Evolutionary conservation across 2,888 invertebrate species (phyloP).

Genomic region (Volucella inanis): DNA sequence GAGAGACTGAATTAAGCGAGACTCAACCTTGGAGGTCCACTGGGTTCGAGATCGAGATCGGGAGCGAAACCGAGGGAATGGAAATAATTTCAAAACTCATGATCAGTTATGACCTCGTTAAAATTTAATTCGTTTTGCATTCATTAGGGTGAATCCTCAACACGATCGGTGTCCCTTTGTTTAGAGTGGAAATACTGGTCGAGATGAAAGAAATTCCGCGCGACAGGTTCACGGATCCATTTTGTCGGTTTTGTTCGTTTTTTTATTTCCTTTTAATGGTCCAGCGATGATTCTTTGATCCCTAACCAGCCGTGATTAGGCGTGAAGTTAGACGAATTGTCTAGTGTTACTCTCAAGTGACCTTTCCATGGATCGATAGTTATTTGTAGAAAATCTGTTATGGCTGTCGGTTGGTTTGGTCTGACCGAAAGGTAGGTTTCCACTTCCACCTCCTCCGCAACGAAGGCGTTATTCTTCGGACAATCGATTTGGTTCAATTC

Average conservation of each 20-base stretch:
- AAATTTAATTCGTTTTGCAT: constrained; percentile 72
- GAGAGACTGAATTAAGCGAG: constrained; percentile 47
- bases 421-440: background rate
- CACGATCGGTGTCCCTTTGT: constrained; percentile 18
- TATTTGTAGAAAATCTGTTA: constrained; percentile 60
- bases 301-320: constrained; percentile 55
- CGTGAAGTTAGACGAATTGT: constrained; percentile 66
- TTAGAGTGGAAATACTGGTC: constrained; percentile 9
- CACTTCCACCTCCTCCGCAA: background rate
- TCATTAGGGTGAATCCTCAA: constrained; percentile 56
- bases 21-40: constrained; percentile 57
- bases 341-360: constrained; percentile 5
- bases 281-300: constrained; percentile 52
- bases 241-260: constrained; percentile 11
- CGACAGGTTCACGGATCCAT: constrained; percentile 48
- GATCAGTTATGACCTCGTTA: constrained; percentile 74
- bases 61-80: background rate
- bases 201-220: constrained; percentile 46
- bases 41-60: too few relatives aligned
- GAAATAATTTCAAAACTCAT: constrained; percentile 13
- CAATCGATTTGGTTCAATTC: constrained; percentile 27
- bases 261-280: constrained; percentile 40
- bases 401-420: constrained; percentile 11
- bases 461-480: constrained; percentile 15
- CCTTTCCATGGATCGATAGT: constrained; percentile 35